These are phyloP conservation scores for Synanceia verrucosa DNA, from an alignment of 2,797 vertebrate species.

Conservation along the genomic window DNA sequence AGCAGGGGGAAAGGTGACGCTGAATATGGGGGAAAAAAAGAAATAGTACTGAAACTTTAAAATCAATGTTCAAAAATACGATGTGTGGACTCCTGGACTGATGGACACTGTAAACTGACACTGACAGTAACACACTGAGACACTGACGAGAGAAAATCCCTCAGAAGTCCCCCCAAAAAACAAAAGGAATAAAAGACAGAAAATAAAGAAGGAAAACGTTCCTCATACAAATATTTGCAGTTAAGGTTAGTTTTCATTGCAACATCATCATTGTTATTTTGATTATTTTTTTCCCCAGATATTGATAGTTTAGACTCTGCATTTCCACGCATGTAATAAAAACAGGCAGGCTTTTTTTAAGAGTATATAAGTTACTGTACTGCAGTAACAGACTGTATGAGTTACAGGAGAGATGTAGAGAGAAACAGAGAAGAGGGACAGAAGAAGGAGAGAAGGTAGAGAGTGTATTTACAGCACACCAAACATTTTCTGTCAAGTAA, in stretches of 20 bases:
- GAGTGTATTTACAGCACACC: slow-evolving; percentile 86
- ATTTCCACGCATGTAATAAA: slow-evolving; percentile 83
- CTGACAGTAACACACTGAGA: slow-evolving; percentile 76
- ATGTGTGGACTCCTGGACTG: slow-evolving; percentile 54
- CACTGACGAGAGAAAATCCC: slow-evolving; percentile 51
- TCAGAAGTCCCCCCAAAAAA: slow-evolving; percentile 25
- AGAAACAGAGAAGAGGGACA: slow-evolving; percentile 20
- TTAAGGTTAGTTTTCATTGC: slow-evolving; percentile 78
- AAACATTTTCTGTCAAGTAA: slow-evolving; percentile 81
- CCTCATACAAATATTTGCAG: slow-evolving; percentile 82
- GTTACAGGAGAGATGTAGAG: slow-evolving; percentile 51
- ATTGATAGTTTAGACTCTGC: slow-evolving; percentile 73
- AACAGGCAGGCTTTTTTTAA: slow-evolving; percentile 82
- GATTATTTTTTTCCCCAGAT: slow-evolving; percentile 57
- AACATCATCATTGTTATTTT: slow-evolving; percentile 55
- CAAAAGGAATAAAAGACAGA: slow-evolving; percentile 13
- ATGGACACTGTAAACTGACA: slow-evolving; percentile 79
- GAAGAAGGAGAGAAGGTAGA: slow-evolving; percentile 33
- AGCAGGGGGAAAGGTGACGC: background rate
- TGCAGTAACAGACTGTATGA: slow-evolving; percentile 75
- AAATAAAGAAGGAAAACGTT: slow-evolving; percentile 61
- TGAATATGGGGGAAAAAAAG: background rate
- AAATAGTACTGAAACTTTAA: slow-evolving; percentile 24
- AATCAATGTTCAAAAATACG: background rate
- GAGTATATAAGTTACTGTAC: slow-evolving; percentile 82